Conservation (phyloP, 92 coral and sea anemone species). For the Desmophyllum pertusum region DNA sequence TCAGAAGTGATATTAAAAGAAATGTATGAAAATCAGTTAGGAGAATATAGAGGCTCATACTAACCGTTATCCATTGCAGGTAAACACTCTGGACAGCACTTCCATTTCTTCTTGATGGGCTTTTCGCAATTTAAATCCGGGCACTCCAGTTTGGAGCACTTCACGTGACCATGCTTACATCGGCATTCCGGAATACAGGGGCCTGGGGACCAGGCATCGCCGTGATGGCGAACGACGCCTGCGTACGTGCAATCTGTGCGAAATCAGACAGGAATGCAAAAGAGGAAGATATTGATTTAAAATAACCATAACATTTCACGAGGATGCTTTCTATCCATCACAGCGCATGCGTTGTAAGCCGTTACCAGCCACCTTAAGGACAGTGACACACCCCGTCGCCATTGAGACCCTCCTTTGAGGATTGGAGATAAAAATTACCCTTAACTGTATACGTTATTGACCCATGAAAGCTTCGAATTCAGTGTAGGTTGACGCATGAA, state of each 20-base stretch:
- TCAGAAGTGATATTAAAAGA: background rate
- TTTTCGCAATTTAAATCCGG: constrained; percentile 94
- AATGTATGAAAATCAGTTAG: background rate
- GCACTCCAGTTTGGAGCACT: constrained; percentile 91
- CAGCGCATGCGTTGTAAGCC: no score
- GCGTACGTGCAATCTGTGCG: constrained; percentile 71
- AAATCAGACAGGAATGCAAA: background rate
- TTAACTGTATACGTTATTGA: no score
- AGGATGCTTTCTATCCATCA: background rate
- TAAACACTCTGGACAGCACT: constrained; percentile 95
- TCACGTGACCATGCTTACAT: constrained; percentile 80
- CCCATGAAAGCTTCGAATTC: no score
- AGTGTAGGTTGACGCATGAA: no score
- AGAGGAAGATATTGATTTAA: background rate
- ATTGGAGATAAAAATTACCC: no score
- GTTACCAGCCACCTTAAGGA: no score
- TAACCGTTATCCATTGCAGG: constrained; percentile 71
- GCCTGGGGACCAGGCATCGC: constrained; percentile 98
- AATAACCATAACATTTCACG: background rate
- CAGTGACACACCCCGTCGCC: no score
- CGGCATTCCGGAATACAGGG: constrained; percentile 97
- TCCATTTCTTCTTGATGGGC: constrained; percentile 83
- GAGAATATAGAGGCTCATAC: background rate
- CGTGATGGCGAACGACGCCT: constrained; percentile 77
- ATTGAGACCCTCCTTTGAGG: no score